Evolutionary conservation across 2,888 invertebrate species (phyloP).

Genomic region (Mythimna impura): DNA sequence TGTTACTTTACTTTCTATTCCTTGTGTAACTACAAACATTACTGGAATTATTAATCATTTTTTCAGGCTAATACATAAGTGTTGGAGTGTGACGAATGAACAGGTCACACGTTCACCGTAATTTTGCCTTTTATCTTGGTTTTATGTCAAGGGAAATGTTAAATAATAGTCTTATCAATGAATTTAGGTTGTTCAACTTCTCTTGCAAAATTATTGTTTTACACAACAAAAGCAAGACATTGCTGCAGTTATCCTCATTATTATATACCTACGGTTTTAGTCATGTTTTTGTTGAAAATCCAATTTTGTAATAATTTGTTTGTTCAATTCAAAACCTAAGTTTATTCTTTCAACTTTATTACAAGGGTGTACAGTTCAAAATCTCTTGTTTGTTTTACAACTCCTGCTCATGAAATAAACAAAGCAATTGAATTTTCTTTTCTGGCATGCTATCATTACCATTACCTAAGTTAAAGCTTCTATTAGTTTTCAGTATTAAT

Average conservation of each 20-base stretch:
- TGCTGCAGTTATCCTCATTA: conserved; percentile 5
- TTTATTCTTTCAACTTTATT: conserved; percentile 14
- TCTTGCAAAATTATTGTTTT: conserved; percentile 21
- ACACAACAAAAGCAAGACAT: background rate
- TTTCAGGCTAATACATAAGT: conserved; percentile 25
- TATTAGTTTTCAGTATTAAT: conserved; percentile 3
- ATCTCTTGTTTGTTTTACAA: conserved; percentile 10
- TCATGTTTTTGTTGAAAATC: conserved; percentile 33
- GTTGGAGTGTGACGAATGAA: conserved; percentile 44
- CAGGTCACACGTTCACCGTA: conserved; percentile 26
- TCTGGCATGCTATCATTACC: conserved; percentile 21
- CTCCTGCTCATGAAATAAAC: conserved; percentile 35
- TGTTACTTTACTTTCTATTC: conserved; percentile 3
- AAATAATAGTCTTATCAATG: conserved; percentile 28
- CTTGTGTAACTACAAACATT: conserved; percentile 10
- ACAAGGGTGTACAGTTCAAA: conserved; percentile 16
- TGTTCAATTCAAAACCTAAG: conserved; percentile 11
- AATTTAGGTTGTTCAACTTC: conserved; percentile 27
- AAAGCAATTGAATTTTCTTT: conserved; percentile 40
- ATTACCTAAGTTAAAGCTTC: conserved; percentile 11
- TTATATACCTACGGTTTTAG: conserved; percentile 9
- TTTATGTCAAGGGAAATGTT: conserved; percentile 38
- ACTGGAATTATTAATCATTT: conserved; percentile 44
- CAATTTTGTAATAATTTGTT: conserved; percentile 28
- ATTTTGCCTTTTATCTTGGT: conserved; percentile 14